Percentiles rank a stretch among this genome's conserved stretches.
Evolutionary conservation across 2,888 invertebrate species (phyloP).

Genomic region (Schizaphis graminum): DNA sequence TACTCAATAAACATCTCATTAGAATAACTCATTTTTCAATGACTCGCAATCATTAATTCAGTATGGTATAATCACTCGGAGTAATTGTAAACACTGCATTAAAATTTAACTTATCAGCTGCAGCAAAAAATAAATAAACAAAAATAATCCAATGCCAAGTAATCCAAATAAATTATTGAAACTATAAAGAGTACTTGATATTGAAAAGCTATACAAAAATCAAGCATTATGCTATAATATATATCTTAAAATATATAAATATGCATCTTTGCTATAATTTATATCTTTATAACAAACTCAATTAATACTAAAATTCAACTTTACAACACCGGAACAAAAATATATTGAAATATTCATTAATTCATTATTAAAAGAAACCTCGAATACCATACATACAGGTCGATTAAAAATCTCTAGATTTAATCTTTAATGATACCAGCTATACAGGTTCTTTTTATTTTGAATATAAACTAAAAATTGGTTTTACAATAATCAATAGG

Average conservation of each 20-base stretch:
- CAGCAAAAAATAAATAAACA: neutral
- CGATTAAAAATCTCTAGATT: neutral
- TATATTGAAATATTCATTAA: neutral
- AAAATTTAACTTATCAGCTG: neutral
- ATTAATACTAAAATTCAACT: neutral
- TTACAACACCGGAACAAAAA: neutral
- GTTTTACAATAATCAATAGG: neutral
- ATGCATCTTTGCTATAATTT: neutral
- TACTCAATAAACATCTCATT: neutral
- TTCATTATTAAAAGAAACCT: neutral
- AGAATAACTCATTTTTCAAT: slow-evolving; percentile 3
- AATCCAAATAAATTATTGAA: neutral
- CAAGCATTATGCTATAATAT: neutral
- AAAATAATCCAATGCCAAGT: neutral
- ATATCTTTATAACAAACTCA: neutral
- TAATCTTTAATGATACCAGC: neutral
- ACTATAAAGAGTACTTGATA: neutral
- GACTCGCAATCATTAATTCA: neutral
- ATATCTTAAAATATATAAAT: no score
- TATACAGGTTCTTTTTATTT: neutral
- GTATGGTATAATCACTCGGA: neutral
- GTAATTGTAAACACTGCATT: neutral
- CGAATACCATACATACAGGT: neutral
- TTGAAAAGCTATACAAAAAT: neutral
- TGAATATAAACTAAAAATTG: neutral